phyloP scores from a whole-genome alignment of 2,797 vertebrate species.

The Pterois miles region DNA sequence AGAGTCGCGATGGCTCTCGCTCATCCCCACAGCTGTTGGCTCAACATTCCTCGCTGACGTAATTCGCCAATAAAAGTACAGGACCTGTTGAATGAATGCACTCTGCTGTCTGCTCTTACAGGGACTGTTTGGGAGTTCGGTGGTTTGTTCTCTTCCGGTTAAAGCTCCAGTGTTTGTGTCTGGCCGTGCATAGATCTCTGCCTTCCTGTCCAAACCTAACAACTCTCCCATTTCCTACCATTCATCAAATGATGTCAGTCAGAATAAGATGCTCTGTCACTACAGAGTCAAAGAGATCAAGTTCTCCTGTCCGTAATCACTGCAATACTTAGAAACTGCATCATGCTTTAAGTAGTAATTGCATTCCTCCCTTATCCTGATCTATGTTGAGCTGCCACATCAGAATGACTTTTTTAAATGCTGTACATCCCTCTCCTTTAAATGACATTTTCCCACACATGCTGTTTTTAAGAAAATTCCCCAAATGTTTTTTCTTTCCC shows the following conservation, averaged over 20 bases:
- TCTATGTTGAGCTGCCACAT: slow-evolving; percentile 19
- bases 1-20: slow-evolving; percentile 2
- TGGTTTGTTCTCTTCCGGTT: slow-evolving; percentile 36
- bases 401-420: slow-evolving; percentile 38
- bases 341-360: slow-evolving; percentile 19
- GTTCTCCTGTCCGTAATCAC: neutral
- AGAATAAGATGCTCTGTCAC: slow-evolving; percentile 33
- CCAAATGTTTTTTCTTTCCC: slow-evolving; percentile 43
- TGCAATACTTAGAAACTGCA: neutral
- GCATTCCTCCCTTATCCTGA: slow-evolving; percentile 34
- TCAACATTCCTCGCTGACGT: slow-evolving; percentile 39
- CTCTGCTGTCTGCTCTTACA: slow-evolving; percentile 25
- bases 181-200: slow-evolving; percentile 29
- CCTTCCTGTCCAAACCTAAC: slow-evolving; percentile 59
- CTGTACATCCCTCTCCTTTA: slow-evolving; percentile 58
- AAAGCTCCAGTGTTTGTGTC: slow-evolving; percentile 21
- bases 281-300: neutral
- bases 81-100: slow-evolving; percentile 26
- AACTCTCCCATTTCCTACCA: slow-evolving; percentile 67
- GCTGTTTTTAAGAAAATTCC: slow-evolving; percentile 32
- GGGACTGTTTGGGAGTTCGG: slow-evolving; percentile 9
- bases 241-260: slow-evolving; percentile 41
- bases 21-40: slow-evolving; percentile 34
- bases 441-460: slow-evolving; percentile 65
- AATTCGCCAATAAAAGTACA: slow-evolving; percentile 19